Evolutionary conservation across 1,140 invertebrate species (phyloP), one percentile per base, ranked within the genome.

Genomic region (Pseudomyrmex flavicornis): DNA sequence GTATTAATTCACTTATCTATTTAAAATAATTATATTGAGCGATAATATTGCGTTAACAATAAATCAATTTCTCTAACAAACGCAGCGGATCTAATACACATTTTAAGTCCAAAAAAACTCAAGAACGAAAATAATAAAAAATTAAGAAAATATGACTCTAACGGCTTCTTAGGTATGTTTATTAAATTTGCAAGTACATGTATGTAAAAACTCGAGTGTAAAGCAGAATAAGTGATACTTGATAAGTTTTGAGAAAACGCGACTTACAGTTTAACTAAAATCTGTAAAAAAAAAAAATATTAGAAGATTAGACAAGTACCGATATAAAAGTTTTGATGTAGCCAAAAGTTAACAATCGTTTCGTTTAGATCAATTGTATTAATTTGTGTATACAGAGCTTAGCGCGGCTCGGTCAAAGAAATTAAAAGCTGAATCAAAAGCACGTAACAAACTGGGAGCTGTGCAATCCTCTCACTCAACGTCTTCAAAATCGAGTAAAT

Each of bases 391-490:
- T 26, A 13, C 10, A 54, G 50, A 68, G 12, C 66, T 72, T 72
- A 61, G 70, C 65, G 58, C 70, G 10, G 15, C 22, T 13, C 15
- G 17, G 10, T 12, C 54, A 15, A 9, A 70, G 8, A 88, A 65
- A n/a, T 44, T 44, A 12, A 90, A 83, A 82, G 26, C n/a, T 9
- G 82, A 76, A 56, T 59, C 62, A 12, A 83, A 66, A 85, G 56
- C 65, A 8, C 86, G 89, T 26, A 91, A 54, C 48, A 91, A 89
- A 56, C 20, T 90, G 20, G 76, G 50, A 50, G 72, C 83, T 20
- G 87, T 90, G 15, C 56, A 58, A 54, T 89, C 89, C 10, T 82
- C 59, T 17, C 85, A 91, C 4, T 80, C 77, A 22, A 88, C 69
- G 17, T 59, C 63, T 20, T 48, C 85, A 8, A 90, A 62, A 58